Evolutionary conservation across 2,113 vertebrate genomes (phyloP), one percentile per base, ranked within the genome.

Genomic region (Willisornis vidua): DNA sequence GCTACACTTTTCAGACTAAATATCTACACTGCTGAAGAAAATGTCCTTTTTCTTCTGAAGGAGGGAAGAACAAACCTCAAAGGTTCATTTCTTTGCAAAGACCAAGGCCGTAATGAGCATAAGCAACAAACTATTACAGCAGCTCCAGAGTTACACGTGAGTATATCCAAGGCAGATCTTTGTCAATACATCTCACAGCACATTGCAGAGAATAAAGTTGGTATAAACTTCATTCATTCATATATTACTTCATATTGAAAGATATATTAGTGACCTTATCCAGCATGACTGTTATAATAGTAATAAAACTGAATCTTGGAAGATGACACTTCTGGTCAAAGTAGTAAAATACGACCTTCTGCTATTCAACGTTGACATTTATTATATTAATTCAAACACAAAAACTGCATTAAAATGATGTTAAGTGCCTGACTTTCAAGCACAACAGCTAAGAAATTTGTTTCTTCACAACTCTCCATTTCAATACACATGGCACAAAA

Each of bases 321-420:
- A 98, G 97, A 98, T 97, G 98, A 98, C 95, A 97, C 94, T 98
- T 97, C 94, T 98, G 98, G 97, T 98, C 97, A 97, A 97, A 98
- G 98, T 94, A 98, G 96, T 98, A 98, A 98, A 98, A 98, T 97
- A 79, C 98, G 98, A 98, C 98, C 98, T 98, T 98, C 97, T 96
- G 97, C 96, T 96, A 97, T 97, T 97, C 97, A 97, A 97, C 94
- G 90, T 9, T 98, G 97, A 96, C 97, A 98, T 98, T 98, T 98
- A 98, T 98, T 97, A 97, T 97, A 98, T 97, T 97, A 98, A 98
- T 98, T 98, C 96, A 97, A 95, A 96, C 96, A 97, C 93, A 96
- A 98, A 98, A 98, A 97, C 88, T 96, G 91, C 94, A 97, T 97
- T 97, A 96, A 97, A 97, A 97, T 96, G 85, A 96, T 97, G 94